phyloP scores from a whole-genome alignment of 2,797 vertebrate species.

The Helicolenus hilgendorfi region DNA sequence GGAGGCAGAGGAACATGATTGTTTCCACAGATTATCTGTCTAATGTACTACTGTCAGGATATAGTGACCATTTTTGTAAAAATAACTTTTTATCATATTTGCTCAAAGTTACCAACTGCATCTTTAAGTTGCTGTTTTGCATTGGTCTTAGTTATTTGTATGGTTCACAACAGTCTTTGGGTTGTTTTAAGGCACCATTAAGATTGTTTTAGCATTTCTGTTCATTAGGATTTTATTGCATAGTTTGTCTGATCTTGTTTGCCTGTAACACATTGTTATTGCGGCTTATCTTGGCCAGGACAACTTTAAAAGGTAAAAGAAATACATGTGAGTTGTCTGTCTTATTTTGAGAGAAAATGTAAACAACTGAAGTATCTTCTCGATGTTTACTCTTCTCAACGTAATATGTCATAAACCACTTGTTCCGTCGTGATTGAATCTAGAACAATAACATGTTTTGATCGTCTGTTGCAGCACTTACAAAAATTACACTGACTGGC shows the following conservation, averaged over 20 bases:
- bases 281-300: neutral
- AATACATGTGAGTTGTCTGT: neutral
- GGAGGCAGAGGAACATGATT: neutral
- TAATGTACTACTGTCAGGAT: neutral
- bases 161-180: neutral
- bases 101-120: neutral
- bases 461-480: slow-evolving; percentile 57
- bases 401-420: slow-evolving; percentile 44
- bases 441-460: slow-evolving; percentile 43
- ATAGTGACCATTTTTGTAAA: neutral
- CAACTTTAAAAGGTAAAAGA: neutral
- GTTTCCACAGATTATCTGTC: neutral
- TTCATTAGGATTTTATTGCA: neutral
- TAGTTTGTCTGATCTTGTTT: neutral
- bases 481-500: slow-evolving; percentile 43
- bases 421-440: slow-evolving; percentile 44
- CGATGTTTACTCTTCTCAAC: neutral
- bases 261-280: neutral
- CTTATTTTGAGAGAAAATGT: neutral
- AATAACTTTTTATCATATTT: neutral
- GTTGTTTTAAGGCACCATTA: neutral
- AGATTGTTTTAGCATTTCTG: neutral
- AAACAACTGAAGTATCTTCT: neutral
- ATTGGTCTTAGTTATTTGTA: neutral
- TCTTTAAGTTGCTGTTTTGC: neutral